phyloP scores from a whole-genome alignment of 1,140 invertebrate genomes.

The Ephestia elutella region DNA sequence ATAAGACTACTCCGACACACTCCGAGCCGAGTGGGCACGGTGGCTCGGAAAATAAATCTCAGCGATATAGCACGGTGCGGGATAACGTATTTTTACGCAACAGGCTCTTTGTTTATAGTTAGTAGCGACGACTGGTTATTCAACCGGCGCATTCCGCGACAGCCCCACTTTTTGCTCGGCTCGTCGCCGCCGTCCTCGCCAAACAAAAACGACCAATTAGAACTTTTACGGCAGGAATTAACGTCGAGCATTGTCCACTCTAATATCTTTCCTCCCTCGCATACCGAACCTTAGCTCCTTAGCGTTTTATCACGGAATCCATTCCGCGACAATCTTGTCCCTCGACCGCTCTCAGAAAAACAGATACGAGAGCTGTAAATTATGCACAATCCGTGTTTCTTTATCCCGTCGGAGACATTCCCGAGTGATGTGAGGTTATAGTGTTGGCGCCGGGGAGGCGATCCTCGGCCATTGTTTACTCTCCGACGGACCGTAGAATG shows the following conservation, averaged over 20 bases:
- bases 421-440: conserved; percentile 32
- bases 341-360: conserved; percentile 19
- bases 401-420: conserved; percentile 32
- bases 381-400: conserved; percentile 33
- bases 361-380: conserved; percentile 19
- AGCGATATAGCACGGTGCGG: conserved; percentile 51
- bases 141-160: conserved; percentile 70
- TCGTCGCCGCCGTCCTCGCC: conserved; percentile 34
- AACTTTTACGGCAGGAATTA: conserved; percentile 66
- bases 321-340: conserved; percentile 30
- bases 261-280: conserved; percentile 15
- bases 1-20: conserved; percentile 54
- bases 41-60: conserved; percentile 66
- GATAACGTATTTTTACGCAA: conserved; percentile 72
- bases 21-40: conserved; percentile 54
- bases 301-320: conserved; percentile 17
- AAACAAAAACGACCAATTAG: conserved; percentile 68
- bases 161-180: conserved; percentile 63
- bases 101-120: conserved; percentile 64
- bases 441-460: conserved; percentile 37
- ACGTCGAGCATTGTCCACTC: conserved; percentile 42
- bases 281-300: conserved; percentile 18
- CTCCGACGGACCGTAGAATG: conserved; percentile 7
- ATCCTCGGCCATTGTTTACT: conserved; percentile 27
- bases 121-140: conserved; percentile 64